Percentiles rank a stretch among this genome's conserved stretches.
Evolutionary conservation across 2,888 invertebrate genomes (phyloP).

Genomic region (Pogonocherus hispidulus): DNA sequence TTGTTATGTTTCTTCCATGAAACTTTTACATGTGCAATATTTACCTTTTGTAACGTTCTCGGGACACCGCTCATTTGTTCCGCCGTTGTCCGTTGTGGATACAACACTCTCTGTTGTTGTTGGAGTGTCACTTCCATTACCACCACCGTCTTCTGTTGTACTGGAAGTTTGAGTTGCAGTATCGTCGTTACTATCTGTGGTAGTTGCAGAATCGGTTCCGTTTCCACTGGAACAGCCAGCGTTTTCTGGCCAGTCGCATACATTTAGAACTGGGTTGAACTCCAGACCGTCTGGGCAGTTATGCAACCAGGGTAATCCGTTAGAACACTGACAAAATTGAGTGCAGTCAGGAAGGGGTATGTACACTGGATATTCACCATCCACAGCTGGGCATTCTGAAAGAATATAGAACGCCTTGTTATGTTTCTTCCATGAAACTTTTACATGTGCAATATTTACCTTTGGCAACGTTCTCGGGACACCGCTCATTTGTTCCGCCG

Average conservation of each 20-base stretch:
- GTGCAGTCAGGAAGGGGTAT: conserved; percentile 36
- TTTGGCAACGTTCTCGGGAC: background rate
- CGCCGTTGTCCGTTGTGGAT: no score
- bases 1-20: no score
- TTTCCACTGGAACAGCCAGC: background rate
- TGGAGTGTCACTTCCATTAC: background rate
- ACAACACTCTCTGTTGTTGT: background rate
- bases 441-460: background rate
- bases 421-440: no score
- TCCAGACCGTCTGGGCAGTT: conserved; percentile 41
- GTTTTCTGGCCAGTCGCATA: conserved; percentile 37
- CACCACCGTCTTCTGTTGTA: background rate
- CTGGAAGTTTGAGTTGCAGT: no score
- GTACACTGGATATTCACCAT: conserved; percentile 38
- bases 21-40: no score
- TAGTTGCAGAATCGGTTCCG: conserved; percentile 22
- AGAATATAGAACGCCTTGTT: no score
- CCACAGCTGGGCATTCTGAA: conserved; percentile 34
- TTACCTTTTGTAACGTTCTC: no score
- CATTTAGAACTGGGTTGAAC: conserved; percentile 41
- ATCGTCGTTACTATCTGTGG: conserved; percentile 8
- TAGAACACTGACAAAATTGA: conserved; percentile 45
- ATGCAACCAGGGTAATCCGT: conserved; percentile 35
- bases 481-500: background rate
- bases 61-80: no score